Conservation (phyloP, 1,140 invertebrate species). For the Caenorhabditis latens region DNA sequence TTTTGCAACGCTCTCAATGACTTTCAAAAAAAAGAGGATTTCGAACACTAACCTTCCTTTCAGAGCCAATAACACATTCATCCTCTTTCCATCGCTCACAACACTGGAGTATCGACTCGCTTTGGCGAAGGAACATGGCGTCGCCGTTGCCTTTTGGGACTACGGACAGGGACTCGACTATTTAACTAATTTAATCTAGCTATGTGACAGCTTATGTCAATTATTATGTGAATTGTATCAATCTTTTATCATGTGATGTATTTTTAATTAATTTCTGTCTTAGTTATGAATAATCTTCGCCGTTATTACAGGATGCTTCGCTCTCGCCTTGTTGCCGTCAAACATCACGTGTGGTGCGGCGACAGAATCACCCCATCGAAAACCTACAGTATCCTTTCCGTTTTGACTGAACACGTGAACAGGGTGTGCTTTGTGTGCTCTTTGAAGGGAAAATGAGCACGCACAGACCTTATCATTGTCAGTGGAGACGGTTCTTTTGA, state of each 20-base stretch:
- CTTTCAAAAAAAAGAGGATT: no score
- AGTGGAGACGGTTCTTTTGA: no score
- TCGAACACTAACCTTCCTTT: neutral
- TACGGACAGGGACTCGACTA: slow-evolving; percentile 94
- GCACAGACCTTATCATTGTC: no score
- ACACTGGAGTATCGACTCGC: slow-evolving; percentile 87
- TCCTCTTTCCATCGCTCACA: slow-evolving; percentile 85
- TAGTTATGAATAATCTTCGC: neutral
- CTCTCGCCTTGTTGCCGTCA: neutral
- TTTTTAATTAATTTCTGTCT: neutral
- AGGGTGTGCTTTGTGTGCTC: slow-evolving; percentile 40
- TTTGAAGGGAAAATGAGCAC: neutral
- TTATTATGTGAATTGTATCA: neutral
- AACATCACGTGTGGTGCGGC: slow-evolving; percentile 29
- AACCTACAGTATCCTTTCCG: slow-evolving; percentile 16
- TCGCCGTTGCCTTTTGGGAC: slow-evolving; percentile 93
- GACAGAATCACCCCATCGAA: slow-evolving; percentile 6
- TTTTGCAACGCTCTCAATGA: no score
- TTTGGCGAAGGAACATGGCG: slow-evolving; percentile 85
- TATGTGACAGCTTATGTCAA: neutral
- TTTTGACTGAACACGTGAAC: slow-evolving; percentile 10
- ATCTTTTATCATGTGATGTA: neutral
- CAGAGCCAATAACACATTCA: slow-evolving; percentile 58
- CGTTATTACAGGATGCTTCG: neutral
- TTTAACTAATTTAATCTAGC: slow-evolving; percentile 83